Evolutionary conservation across 2,113 vertebrate species (phyloP), one percentile per base, ranked within the genome.

Genomic region (Pollachius pollachius): DNA sequence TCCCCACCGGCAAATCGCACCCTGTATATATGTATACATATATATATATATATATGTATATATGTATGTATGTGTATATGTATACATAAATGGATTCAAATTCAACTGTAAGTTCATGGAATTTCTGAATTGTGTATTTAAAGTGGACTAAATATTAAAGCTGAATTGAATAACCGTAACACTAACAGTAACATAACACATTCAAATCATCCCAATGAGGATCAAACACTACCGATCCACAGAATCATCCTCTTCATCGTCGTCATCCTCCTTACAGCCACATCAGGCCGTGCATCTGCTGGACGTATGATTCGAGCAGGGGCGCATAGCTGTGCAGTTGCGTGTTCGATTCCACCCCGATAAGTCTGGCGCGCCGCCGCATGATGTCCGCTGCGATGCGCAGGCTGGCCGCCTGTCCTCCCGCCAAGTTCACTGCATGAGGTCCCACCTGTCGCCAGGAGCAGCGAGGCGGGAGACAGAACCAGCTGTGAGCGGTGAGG

Each of bases 351-450:
- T 15, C 56, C 3, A 68, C 64, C 2, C 27, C n/a, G 11, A 13
- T 13, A 9, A 11, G 2, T 13, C 41, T 48, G 41, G 41, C 41
- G 41, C 2, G 82, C 15, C 19, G 59, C 1, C 19, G 15, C 11
- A 75, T 66, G 60, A 94, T 89, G 79, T 89, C 80, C 27, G 84
- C 89, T 12, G 88, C 76, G 21, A 94, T 94, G 19, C 92, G 81
- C 58, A 82, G 56, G 64, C 90, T 89, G 21, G 91, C 87, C n/a
- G 91, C 92, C 73, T 93, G 92, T 70, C 91, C 92, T 0, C 92
- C 92, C 17, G 92, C 92, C n/a, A 94, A 85, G 76, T 94, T 94
- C 4, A 93, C 84, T 15, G 92, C 91, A 80, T 93, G 92, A 79
- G 92, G 91, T 63, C 92, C 92, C 23, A 93, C 81, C 92, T 93